These are phyloP conservation scores for Candidula unifasciata DNA, from an alignment of 2,888 invertebrate species.

Conservation along the genomic window DNA sequence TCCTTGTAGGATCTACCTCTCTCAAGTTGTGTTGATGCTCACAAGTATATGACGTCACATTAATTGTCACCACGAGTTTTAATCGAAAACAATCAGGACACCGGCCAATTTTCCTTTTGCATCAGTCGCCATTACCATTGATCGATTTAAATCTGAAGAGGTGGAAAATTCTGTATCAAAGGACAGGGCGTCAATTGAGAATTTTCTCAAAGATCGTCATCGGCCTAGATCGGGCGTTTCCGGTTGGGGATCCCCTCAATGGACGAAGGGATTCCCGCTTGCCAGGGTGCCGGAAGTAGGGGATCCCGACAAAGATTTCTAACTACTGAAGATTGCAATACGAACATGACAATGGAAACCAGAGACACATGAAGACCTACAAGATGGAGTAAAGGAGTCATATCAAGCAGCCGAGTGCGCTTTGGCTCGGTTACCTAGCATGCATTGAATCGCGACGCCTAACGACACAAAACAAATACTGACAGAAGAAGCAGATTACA, in stretches of 20 bases:
- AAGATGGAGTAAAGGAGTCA: too few relatives aligned
- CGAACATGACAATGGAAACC: too few relatives aligned
- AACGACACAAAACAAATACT: too few relatives aligned
- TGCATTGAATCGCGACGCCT: too few relatives aligned
- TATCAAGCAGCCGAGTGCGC: too few relatives aligned
- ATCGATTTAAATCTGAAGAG: constrained; percentile 31
- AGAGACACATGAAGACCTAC: too few relatives aligned
- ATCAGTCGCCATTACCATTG: constrained; percentile 23
- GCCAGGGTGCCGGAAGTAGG: constrained; percentile 55
- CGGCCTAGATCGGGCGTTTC: constrained; percentile 59
- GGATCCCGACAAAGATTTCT: constrained; percentile 42
- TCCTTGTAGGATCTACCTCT: constrained; percentile 52
- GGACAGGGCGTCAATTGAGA: constrained; percentile 32
- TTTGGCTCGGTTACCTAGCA: too few relatives aligned
- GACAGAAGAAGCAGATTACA: too few relatives aligned
- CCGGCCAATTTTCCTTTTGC: constrained; percentile 32
- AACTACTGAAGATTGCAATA: neutral
- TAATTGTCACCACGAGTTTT: constrained; percentile 58
- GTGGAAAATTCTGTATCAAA: constrained; percentile 41
- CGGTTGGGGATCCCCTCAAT: constrained; percentile 60
- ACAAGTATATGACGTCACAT: constrained; percentile 70
- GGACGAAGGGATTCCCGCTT: constrained; percentile 61
- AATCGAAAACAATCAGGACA: constrained; percentile 48
- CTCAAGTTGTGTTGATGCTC: constrained; percentile 72
- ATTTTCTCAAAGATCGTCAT: constrained; percentile 44